These are phyloP conservation scores for Phenganax stokvisi DNA, from an alignment of 92 coral and sea anemone species.

Conservation along the genomic window DNA sequence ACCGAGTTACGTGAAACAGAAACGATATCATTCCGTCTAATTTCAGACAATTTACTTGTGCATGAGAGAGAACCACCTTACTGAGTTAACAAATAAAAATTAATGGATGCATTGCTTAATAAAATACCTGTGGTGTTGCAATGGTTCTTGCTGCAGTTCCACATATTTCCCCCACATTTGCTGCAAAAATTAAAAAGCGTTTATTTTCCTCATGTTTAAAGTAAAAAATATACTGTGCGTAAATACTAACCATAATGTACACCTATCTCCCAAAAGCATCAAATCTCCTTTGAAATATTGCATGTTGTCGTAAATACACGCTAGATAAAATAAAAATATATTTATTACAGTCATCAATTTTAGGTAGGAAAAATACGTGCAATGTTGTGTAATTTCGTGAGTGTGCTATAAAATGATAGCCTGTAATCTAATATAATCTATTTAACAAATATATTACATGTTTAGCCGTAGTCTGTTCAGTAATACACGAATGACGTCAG, in stretches of 20 bases:
- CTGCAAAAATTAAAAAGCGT: constrained; percentile 29
- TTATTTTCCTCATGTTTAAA: neutral
- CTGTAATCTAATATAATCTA: too few species aligned
- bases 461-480: too few species aligned
- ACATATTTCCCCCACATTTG: constrained; percentile 55
- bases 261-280: constrained; percentile 69
- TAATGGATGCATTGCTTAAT: neutral
- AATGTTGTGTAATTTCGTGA: too few species aligned
- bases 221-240: neutral
- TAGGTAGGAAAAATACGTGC: neutral
- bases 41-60: neutral
- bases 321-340: constrained; percentile 37
- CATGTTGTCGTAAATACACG: constrained; percentile 75
- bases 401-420: too few species aligned
- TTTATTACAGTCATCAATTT: neutral
- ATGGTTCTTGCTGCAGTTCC: constrained; percentile 57
- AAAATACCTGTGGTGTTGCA: constrained; percentile 41
- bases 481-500: too few species aligned
- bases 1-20: neutral
- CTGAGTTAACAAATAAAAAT: neutral
- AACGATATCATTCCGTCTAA: neutral
- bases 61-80: neutral
- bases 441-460: too few species aligned
- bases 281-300: constrained; percentile 76
- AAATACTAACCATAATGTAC: constrained; percentile 80